Conservation (phyloP, 1,140 invertebrate genomes). For the Brachionus angularis region DNA sequence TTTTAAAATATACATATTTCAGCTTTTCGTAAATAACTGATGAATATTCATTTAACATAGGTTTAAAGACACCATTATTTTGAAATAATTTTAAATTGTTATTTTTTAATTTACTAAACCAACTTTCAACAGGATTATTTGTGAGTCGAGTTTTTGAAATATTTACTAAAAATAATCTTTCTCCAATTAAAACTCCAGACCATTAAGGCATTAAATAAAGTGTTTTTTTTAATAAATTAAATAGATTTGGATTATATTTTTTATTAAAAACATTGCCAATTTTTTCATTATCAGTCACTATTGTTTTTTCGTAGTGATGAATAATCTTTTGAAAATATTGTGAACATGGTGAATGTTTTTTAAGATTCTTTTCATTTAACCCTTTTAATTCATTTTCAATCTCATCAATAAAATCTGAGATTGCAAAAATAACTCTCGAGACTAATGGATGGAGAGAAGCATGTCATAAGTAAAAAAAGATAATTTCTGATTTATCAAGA, state of each 20-base stretch:
- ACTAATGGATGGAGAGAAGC: no score
- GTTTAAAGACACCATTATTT: neutral
- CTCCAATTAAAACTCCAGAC: neutral
- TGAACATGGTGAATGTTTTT: no score
- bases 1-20: neutral
- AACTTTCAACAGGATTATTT: neutral
- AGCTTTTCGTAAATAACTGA: neutral
- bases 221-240: neutral
- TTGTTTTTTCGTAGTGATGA: neutral
- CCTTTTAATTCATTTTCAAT: no score
- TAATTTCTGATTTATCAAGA: no score
- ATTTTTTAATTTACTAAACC: neutral
- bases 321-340: neutral
- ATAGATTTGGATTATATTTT: neutral
- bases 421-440: no score
- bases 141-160: neutral
- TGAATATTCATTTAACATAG: neutral
- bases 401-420: no score
- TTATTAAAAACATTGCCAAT: neutral
- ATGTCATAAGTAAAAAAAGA: no score
- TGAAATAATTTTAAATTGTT: no score
- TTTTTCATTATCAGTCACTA: neutral
- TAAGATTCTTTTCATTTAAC: neutral
- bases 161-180: neutral
- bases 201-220: neutral